Evolutionary conservation across 1,140 invertebrate species (phyloP).

Genomic region (Hetaerina americana): DNA sequence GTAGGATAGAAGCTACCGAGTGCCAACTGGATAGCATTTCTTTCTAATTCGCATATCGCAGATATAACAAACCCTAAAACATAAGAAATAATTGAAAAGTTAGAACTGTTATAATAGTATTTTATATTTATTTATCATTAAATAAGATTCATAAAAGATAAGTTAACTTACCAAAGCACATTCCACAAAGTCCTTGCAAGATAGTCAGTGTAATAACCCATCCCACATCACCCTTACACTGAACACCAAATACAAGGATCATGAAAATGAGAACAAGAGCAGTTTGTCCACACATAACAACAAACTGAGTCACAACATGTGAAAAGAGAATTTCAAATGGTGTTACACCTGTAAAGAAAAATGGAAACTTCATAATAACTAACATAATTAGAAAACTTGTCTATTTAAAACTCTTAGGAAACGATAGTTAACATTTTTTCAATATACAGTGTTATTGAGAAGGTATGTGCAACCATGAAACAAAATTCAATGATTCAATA

Average conservation of each 20-base stretch:
- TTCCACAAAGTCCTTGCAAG: conserved; percentile 70
- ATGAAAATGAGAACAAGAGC: conserved; percentile 61
- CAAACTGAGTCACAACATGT: conserved; percentile 83
- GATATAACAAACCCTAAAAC: conserved; percentile 70
- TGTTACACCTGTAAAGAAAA: conserved; percentile 53
- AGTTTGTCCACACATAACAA: conserved; percentile 87
- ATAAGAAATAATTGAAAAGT: neutral
- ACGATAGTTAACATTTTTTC: neutral
- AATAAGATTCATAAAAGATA: neutral
- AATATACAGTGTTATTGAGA: too few species aligned
- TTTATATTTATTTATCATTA: neutral
- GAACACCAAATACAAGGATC: conserved; percentile 29
- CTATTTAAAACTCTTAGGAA: neutral
- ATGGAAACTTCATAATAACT: conserved; percentile 8
- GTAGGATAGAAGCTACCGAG: conserved; percentile 88
- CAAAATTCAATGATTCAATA: too few species aligned
- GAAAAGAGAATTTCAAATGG: conserved; percentile 82
- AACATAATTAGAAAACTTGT: conserved; percentile 4
- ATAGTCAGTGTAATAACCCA: conserved; percentile 65
- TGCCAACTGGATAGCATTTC: conserved; percentile 82
- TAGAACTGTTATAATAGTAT: neutral
- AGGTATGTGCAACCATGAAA: too few species aligned
- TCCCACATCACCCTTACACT: conserved; percentile 61
- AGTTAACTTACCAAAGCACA: conserved; percentile 59
- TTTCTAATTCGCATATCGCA: conserved; percentile 73